These are phyloP conservation scores for Phengaris alcon DNA, from an alignment of 2,888 invertebrate genomes.

Conservation along the genomic window DNA sequence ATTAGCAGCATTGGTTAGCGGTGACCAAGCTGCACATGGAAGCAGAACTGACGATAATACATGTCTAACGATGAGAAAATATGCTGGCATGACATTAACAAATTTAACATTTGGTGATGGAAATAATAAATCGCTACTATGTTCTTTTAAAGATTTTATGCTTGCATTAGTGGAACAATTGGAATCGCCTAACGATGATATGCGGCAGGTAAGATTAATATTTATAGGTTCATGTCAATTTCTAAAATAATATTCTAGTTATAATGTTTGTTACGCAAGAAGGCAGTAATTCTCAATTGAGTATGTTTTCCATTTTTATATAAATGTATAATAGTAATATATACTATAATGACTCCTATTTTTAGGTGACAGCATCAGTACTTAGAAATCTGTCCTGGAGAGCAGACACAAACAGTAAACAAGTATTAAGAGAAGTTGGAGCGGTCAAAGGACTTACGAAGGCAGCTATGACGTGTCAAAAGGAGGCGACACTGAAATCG, in stretches of 20 bases:
- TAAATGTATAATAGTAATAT: too few species aligned
- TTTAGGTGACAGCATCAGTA: constrained; percentile 95
- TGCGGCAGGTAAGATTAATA: constrained; percentile 83
- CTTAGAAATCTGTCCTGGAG: constrained; percentile 98
- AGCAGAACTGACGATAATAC: constrained; percentile 88
- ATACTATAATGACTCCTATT: constrained; percentile 29
- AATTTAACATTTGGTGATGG: constrained; percentile 99
- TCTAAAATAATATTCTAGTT: not conserved
- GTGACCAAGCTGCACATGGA: constrained; percentile 93
- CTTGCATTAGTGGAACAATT: constrained; percentile 93
- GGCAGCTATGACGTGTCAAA: constrained; percentile 94
- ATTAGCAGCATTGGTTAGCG: constrained; percentile 93
- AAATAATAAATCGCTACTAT: constrained; percentile 95
- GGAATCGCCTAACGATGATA: constrained; percentile 92
- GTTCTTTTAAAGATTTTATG: constrained; percentile 95
- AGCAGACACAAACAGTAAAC: constrained; percentile 95
- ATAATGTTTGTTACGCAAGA: not conserved
- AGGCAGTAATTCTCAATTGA: not conserved
- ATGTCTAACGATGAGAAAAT: constrained; percentile 91
- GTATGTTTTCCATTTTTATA: not conserved
- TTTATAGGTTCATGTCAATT: not conserved
- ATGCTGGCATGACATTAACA: constrained; percentile 98
- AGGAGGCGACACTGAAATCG: constrained; percentile 96
- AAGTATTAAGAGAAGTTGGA: constrained; percentile 92
- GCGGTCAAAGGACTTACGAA: constrained; percentile 93